Evolutionary conservation across 2,888 invertebrate species (phyloP).

Genomic region (Buathra laborator): DNA sequence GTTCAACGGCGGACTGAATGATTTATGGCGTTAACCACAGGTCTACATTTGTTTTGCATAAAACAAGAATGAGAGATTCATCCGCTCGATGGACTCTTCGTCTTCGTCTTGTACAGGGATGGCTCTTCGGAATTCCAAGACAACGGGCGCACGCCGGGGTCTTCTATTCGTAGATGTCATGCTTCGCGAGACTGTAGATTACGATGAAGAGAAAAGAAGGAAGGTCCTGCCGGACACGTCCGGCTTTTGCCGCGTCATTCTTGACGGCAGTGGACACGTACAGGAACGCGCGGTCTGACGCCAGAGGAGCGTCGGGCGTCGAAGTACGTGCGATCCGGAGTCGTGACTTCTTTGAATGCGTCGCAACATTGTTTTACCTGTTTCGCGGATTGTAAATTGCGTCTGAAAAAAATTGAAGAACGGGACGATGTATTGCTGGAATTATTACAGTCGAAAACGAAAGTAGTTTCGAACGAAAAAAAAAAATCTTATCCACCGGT

Average conservation of each 20-base stretch:
- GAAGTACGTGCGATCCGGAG: conserved; percentile 55
- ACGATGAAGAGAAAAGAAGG: conserved; percentile 51
- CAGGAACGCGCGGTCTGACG: conserved; percentile 71
- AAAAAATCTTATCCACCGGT: background rate
- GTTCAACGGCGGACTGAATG: conserved; percentile 63
- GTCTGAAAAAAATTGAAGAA: background rate
- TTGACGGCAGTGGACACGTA: conserved; percentile 74
- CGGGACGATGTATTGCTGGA: background rate
- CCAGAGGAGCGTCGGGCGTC: conserved; percentile 37
- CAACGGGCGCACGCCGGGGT: conserved; percentile 65
- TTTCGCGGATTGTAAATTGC: background rate
- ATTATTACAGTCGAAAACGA: background rate
- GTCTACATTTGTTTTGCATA: conserved; percentile 69
- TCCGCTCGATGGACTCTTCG: conserved; percentile 64
- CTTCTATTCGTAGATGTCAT: conserved; percentile 34
- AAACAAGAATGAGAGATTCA: conserved; percentile 67
- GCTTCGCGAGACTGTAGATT: conserved; percentile 19
- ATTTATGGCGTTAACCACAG: conserved; percentile 70
- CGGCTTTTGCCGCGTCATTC: conserved; percentile 78
- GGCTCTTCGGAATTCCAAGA: conserved; percentile 53
- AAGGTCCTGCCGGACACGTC: conserved; percentile 70
- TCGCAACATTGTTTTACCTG: conserved; percentile 52
- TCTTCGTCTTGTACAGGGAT: conserved; percentile 14
- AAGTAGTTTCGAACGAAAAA: background rate
- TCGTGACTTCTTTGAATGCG: conserved; percentile 56